Base-by-base conservation (phyloP, 2,797 vertebrate genomes). In the Rhodeus uyekii region DNA sequence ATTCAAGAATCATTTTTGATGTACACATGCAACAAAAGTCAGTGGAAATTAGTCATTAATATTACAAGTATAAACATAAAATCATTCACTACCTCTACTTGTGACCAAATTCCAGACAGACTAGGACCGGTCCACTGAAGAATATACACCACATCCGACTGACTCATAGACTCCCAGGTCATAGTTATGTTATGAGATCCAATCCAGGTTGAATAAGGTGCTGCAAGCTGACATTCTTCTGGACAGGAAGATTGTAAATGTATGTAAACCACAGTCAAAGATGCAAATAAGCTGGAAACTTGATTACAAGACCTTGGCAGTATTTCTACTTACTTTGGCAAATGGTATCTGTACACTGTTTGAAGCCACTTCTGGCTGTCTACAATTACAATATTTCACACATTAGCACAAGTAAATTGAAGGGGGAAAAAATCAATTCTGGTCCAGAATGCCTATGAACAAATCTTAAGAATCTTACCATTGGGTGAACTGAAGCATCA, bases 61-160 rank as follows among this genome's bases (percentile, higher is more conserved):
- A 36, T n/a, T 24, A 5, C 19, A 14, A 22, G 46, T 29, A 29
- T 32, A 16, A 58, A 42, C 19, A 80, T 29, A 53, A 19, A 34
- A 13, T 36, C 14, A 72, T 36, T 16, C 72, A 71, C 6, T 5
- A 95, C 93, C 92, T 95, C 87, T 3, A 91, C 92, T 68, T 93
- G 93, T 63, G 81, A 91, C 94, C 94, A 95, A 73, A 91, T 91
- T 38, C 91, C 91, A 83, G 87, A 88, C 36, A 92, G 87, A 1
- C 86, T 87, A 13, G 13, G 83, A 12, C 93, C 93, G 68, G 93
- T 95, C 93, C 93, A 94, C 81, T 95, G 94, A 69, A 92, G 85
- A 44, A 94, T 92, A 27, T 94, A 95, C 60, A 90, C 90, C 24
- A 93, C 87, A 50, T 84, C 87, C 76, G 95, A 92, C 68, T 90